Percentiles rank a stretch among this genome's conserved stretches.
Conservation (phyloP, 1,140 invertebrate species). For the Sarcophaga peregrina region DNA sequence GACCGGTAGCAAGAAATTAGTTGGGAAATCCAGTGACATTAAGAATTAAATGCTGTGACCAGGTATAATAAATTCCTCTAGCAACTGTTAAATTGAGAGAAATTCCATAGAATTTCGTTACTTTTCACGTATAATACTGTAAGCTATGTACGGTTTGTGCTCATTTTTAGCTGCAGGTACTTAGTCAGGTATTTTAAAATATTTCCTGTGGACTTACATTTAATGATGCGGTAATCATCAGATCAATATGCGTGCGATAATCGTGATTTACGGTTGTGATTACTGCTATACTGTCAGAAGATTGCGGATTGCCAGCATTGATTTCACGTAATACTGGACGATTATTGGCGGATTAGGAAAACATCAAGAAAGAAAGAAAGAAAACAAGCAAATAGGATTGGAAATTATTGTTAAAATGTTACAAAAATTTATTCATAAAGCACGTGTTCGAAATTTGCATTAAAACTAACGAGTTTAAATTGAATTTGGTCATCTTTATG, state of each 20-base stretch:
- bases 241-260: too few relatives aligned
- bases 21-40: neutral
- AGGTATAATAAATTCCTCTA: neutral
- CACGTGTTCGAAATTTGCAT: too few relatives aligned
- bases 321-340: neutral
- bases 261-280: neutral
- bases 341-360: neutral
- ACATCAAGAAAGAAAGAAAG: neutral
- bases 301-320: neutral
- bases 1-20: neutral
- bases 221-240: neutral
- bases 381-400: too few relatives aligned
- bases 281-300: neutral
- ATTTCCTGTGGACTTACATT: neutral
- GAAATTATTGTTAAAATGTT: too few relatives aligned
- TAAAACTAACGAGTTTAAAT: too few relatives aligned
- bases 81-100: slow-evolving; percentile 6
- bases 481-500: too few relatives aligned
- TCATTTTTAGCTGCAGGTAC: neutral
- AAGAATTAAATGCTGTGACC: neutral
- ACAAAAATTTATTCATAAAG: too few relatives aligned
- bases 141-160: neutral
- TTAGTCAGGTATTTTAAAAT: neutral
- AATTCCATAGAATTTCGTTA: slow-evolving; percentile 13
- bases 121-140: neutral